These are phyloP conservation scores for Drosophila melanocephala DNA, from an alignment of 2,888 invertebrate species.

Conservation along the genomic window DNA sequence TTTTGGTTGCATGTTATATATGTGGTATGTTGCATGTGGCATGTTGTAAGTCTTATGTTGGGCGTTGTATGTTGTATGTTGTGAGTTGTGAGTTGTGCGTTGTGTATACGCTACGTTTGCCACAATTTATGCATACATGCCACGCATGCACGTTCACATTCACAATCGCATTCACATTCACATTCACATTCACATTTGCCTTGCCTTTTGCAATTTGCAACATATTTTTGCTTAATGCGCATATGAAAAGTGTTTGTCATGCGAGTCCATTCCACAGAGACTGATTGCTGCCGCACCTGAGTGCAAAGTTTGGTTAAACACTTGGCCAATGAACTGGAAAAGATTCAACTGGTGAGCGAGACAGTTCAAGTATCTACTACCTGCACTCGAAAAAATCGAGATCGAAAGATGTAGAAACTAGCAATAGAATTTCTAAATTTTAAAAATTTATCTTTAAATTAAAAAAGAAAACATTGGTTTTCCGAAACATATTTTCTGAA, in stretches of 20 bases:
- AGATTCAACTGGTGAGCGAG: not conserved
- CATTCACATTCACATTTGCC: conserved; percentile 26
- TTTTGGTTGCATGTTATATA: conserved; percentile 12
- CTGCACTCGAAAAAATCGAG: too few relatives aligned
- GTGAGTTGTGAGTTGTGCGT: conserved; percentile 34
- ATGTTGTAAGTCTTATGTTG: conserved; percentile 8
- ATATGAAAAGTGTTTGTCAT: conserved; percentile 51
- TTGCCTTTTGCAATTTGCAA: conserved; percentile 46
- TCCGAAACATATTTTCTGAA: not conserved
- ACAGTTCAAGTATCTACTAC: not conserved
- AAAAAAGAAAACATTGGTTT: not conserved
- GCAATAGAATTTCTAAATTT: not conserved
- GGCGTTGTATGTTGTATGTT: conserved; percentile 24
- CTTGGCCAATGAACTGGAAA: conserved; percentile 25
- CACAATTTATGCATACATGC: conserved; percentile 74
- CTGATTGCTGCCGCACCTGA: conserved; percentile 41
- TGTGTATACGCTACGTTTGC: conserved; percentile 76
- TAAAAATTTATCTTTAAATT: not conserved
- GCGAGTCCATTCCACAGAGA: conserved; percentile 41
- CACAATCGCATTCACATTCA: conserved; percentile 10
- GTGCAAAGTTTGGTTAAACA: conserved; percentile 12
- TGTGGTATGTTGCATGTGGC: conserved; percentile 24
- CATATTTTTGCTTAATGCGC: conserved; percentile 40
- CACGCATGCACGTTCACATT: conserved; percentile 25
- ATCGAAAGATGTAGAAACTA: not conserved